A percentile compares a stretch with the other conserved stretches of the same genome.
Conservation (phyloP, 2,113 vertebrate genomes). For the Sisor rabdophorus region DNA sequence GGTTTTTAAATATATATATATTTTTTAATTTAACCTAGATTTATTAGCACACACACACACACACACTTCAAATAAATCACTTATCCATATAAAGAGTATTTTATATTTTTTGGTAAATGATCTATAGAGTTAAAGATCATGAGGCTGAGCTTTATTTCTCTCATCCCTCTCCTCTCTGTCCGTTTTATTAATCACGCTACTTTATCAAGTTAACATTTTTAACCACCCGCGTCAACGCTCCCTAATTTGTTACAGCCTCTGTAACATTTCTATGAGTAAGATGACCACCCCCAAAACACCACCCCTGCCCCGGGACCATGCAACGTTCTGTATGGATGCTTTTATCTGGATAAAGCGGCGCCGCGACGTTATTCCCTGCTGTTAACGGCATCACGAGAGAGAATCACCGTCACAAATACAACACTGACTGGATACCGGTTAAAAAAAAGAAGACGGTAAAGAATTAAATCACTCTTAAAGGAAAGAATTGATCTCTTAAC, state of each 20-base stretch:
- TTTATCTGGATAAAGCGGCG: neutral
- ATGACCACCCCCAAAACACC: no score
- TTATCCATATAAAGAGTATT: neutral
- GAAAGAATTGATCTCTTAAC: no score
- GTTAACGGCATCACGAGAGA: no score
- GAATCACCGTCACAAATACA: neutral
- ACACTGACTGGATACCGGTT: neutral
- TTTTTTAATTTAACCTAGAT: no score
- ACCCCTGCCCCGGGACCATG: no score
- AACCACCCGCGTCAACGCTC: neutral
- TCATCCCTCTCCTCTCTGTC: neutral
- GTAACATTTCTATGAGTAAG: no score
- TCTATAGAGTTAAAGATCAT: no score
- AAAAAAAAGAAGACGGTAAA: neutral
- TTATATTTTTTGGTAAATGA: neutral
- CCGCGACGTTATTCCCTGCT: neutral
- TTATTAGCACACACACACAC: conserved; percentile 6
- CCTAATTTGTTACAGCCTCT: neutral
- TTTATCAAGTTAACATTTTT: neutral
- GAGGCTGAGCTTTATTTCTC: neutral
- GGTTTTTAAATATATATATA: no score
- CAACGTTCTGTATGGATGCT: neutral
- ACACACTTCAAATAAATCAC: neutral
- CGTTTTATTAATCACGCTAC: neutral
- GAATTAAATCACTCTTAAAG: neutral